Evolutionary conservation across 1,140 invertebrate species (phyloP), one percentile per base, ranked within the genome.

Genomic region (Pseudoatta argentina): DNA sequence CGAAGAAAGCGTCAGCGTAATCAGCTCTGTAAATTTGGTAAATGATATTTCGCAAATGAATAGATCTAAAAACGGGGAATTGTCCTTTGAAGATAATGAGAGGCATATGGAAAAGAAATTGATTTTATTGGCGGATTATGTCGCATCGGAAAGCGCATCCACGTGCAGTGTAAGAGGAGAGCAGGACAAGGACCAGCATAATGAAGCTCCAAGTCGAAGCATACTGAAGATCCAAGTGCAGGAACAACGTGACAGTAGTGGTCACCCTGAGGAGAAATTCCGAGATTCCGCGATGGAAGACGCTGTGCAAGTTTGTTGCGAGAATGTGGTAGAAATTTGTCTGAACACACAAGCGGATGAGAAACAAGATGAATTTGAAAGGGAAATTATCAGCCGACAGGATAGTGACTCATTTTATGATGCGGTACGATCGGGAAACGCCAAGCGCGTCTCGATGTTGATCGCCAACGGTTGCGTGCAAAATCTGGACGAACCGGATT

Each of bases 401-500:
- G 53, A 59, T 30, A 21, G 12, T 27, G 21, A 14, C 1, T 67
- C 14, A 75, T 94, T 94, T 82, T 93, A 95, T 64, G 92, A 93
- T 63, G 94, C 94, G 10, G 92, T 94, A 18, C 89, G 93, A 30
- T 83, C 89, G 16, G 93, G 93, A 21, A 93, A 95, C 72, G 87
- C 87, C 8, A 86, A 88, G 27, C 87, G 78, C 39, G 89, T 95
- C 72, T 88, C 90, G 57, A 76, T 86, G 57, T 86, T 94, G 73
- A 77, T 95, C 72, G 86, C 91, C 39, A 85, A 77, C 51, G 94
- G 94, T 12, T 90, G 87, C 30, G 91, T 95, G 87, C 91, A 92
- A 59, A 90, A 93, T 86, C 89, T 93, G 67, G 92, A 95, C 89
- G 94, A 95, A 92, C 94, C 94, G 79, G 94, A 95, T 92, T 95